Evolutionary conservation across 2,113 vertebrate species (phyloP), one percentile per base, ranked within the genome.

Genomic region (Cervus canadensis): DNA sequence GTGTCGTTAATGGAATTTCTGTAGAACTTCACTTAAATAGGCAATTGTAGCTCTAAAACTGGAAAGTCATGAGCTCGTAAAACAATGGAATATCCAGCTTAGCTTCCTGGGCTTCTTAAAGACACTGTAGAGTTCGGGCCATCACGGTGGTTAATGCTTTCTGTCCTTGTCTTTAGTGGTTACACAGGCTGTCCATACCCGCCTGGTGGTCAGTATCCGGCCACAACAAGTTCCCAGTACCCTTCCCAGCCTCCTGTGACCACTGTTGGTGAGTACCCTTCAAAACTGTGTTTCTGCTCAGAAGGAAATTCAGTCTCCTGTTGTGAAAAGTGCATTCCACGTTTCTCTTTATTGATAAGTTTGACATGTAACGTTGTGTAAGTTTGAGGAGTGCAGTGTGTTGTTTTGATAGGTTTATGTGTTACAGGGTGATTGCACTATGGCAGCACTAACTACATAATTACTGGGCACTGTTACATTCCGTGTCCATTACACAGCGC

Each of bases 151-250:
- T 84, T 82, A 71, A 28, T 97, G n/a, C 50, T 87, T 94, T 62
- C 71, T 97, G 0, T 95, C 71, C 96, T 85, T 97, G 82, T 95
- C 93, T 97, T 36, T 97, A 99, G 99, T 98, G 99, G 99, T 97
- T 99, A 99, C 97, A 99, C 99, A 71, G 99, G 97, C 96, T 99
- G 99, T 97, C 99, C 99, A 95, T 99, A 99, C 48, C 99, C 99
- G 82, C 98, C 99, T 89, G 99, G 99, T 50, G 99, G 99, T 97
- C 98, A 99, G 3, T 99, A 99, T 97, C 99, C 99, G 98, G 98
- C 99, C 93, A 99, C 99, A 96, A 99, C 99, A 78, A 99, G 99
- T 97, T 99, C 99, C 54, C 98, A 98, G 54, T 99, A 99, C 97
- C 99, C 99, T 87, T 98, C 99, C 57, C 99, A 99, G 97, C 99